Evolutionary conservation across 2,888 invertebrate genomes (phyloP), one percentile per base, ranked within the genome.

Genomic region (Amaurobius ferox): DNA sequence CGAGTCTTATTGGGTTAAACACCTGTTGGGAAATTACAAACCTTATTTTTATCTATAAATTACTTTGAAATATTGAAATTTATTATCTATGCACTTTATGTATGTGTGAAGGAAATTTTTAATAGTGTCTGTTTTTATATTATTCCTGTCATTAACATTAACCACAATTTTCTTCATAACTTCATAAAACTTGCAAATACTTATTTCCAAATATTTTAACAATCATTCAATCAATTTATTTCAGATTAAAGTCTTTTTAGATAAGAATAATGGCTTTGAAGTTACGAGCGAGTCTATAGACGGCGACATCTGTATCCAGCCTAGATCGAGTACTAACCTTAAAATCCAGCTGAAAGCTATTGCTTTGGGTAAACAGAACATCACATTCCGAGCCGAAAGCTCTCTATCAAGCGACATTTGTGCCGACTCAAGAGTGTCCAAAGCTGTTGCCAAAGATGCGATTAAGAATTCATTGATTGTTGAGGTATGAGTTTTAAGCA

Each of bases 381-480:
- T 91, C 35, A 88, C 78, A 0, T 88, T 88, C 0, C 83, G 90
- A 90, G 90, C 90, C 19, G 89, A 89, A 39, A 90, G 90, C n/a
- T 88, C 90, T 0, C 70, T 88, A 5, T 89, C 89, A 55, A 81
- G 79, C 29, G 89, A 89, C 0, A 81, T 89, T 0, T 91, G 91
- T 88, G 90, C 89, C n/a, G 89, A 90, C 80, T 39, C 55, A 0
- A n/a, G 35, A 11, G 74, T 76, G 5, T 39, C 79, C 0, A 66
- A 62, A 11, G n/a, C 67, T 7, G n/a, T 70, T 11, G 79, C 73
- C 19, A 93, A 92, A 72, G 95, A 95, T 89, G 93, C 93, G 80
- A 93, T 95, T 5, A 91, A 94, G 1, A 94, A 94, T 88, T 92
- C 93, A 16, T 92, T 95, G 16, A 90, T 92, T 7, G 93, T 95